Conservation (phyloP, 92 coral and sea anemone species). For the Desmophyllum pertusum region DNA sequence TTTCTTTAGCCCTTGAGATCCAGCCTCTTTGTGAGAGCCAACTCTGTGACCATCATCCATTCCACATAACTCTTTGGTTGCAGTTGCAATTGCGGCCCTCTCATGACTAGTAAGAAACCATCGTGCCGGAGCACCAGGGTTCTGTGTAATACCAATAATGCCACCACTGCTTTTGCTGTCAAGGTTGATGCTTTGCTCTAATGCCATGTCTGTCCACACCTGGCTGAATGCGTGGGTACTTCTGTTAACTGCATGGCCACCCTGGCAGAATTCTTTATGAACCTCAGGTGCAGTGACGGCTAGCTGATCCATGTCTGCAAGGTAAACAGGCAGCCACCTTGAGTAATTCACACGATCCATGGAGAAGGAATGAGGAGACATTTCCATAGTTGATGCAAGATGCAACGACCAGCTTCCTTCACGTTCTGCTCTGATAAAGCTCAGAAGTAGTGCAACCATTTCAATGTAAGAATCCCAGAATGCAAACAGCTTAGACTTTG, state of each 20-base stretch:
- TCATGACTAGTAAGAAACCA: slow-evolving; percentile 50
- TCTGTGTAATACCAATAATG: slow-evolving; percentile 43
- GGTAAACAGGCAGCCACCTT: slow-evolving; percentile 40
- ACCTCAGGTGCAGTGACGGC: not conserved
- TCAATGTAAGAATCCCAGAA: slow-evolving; percentile 35
- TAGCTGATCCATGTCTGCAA: not conserved
- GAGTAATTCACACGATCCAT: slow-evolving; percentile 28
- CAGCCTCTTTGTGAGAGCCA: slow-evolving; percentile 45
- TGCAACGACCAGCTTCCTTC: slow-evolving; percentile 28
- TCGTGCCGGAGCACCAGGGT: slow-evolving; percentile 29
- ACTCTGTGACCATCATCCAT: not conserved
- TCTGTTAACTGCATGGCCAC: slow-evolving; percentile 45
- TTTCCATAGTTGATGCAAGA: not conserved
- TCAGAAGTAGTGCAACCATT: slow-evolving; percentile 23
- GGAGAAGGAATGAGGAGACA: slow-evolving; percentile 35
- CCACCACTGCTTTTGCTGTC: slow-evolving; percentile 34
- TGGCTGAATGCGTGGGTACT: slow-evolving; percentile 40
- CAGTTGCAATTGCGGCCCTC: slow-evolving; percentile 46
- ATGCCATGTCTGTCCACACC: slow-evolving; percentile 63
- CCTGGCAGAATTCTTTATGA: not conserved
- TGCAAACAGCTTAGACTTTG: slow-evolving; percentile 17
- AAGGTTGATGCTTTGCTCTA: slow-evolving; percentile 54
- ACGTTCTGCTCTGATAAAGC: slow-evolving; percentile 41
- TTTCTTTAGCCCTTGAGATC: not conserved
- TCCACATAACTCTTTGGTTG: slow-evolving; percentile 39